A percentile compares a stretch with the other conserved stretches of the same genome.
Evolutionary conservation across 2,888 invertebrate species (phyloP).

Genomic region (Pseudeuparius sepicola): DNA sequence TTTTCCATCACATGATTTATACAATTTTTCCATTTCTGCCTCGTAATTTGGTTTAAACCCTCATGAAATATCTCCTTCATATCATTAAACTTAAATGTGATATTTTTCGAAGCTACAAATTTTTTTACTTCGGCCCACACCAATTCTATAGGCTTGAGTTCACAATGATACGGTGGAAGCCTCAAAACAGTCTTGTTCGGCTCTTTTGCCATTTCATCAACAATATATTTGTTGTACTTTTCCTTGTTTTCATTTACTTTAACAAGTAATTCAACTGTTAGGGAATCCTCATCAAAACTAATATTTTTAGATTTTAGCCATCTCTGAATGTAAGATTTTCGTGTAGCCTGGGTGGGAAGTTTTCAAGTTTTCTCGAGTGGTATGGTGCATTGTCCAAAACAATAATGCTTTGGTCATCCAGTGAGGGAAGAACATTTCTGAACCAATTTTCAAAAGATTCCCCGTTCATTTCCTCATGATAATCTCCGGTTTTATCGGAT

Average conservation of each 20-base stretch:
- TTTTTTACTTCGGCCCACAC: slow-evolving; percentile 23
- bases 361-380: slow-evolving; percentile 16
- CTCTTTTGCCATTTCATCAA: too few species aligned
- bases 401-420: slow-evolving; percentile 14
- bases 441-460: slow-evolving; percentile 18
- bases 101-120: too few species aligned
- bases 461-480: too few species aligned
- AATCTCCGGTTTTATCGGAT: slow-evolving; percentile 16
- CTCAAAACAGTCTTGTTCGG: too few species aligned
- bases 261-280: too few species aligned
- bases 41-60: slow-evolving; percentile 11
- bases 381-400: slow-evolving; percentile 21
- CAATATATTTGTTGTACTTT: too few species aligned
- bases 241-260: too few species aligned
- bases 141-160: slow-evolving; percentile 27
- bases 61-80: slow-evolving; percentile 13
- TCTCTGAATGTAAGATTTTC: too few species aligned
- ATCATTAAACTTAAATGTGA: slow-evolving; percentile 19
- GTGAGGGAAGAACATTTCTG: slow-evolving; percentile 10
- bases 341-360: too few species aligned
- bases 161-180: too few species aligned
- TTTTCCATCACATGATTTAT: slow-evolving; percentile 12
- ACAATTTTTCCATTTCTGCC: slow-evolving; percentile 14
- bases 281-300: too few species aligned
- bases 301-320: too few species aligned